These are phyloP conservation scores for Nomada ruficornis DNA, from an alignment of 2,888 invertebrate genomes.

Conservation along the genomic window DNA sequence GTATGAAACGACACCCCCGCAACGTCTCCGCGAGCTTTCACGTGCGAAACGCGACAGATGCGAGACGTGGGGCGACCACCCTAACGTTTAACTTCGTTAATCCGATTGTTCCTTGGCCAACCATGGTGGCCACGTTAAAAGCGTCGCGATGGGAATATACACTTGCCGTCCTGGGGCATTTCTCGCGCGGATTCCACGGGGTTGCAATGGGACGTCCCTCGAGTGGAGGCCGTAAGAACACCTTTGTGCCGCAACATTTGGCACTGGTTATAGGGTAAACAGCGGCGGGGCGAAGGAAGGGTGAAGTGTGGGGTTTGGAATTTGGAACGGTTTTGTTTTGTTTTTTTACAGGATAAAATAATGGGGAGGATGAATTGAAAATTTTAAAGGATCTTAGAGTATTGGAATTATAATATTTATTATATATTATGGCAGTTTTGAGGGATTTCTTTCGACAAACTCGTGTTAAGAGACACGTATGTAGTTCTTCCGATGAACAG, in stretches of 20 bases:
- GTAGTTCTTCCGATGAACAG: too few species aligned
- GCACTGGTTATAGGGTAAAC: neutral
- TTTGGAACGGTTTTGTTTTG: neutral
- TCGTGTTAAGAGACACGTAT: too few species aligned
- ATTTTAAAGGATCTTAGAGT: too few species aligned
- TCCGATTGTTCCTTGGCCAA: conserved; percentile 76
- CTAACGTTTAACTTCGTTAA: conserved; percentile 78
- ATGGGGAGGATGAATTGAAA: too few species aligned
- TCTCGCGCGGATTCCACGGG: conserved; percentile 27
- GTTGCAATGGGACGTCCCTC: conserved; percentile 4
- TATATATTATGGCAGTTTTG: too few species aligned
- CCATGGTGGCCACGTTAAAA: conserved; percentile 65
- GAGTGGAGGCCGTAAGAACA: conserved; percentile 14
- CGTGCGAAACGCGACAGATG: conserved; percentile 79
- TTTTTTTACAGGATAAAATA: neutral
- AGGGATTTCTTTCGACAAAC: too few species aligned
- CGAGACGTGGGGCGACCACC: conserved; percentile 49
- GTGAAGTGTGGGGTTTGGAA: neutral
- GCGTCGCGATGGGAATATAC: conserved; percentile 75
- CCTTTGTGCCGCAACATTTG: conserved; percentile 48
- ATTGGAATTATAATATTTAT: too few species aligned
- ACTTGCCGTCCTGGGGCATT: conserved; percentile 73
- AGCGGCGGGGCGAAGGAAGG: neutral
- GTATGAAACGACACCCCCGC: conserved; percentile 64
- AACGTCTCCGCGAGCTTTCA: conserved; percentile 48